These are phyloP conservation scores for Sarcoramphus papa DNA, from an alignment of 2,797 vertebrate genomes.

Conservation along the genomic window DNA sequence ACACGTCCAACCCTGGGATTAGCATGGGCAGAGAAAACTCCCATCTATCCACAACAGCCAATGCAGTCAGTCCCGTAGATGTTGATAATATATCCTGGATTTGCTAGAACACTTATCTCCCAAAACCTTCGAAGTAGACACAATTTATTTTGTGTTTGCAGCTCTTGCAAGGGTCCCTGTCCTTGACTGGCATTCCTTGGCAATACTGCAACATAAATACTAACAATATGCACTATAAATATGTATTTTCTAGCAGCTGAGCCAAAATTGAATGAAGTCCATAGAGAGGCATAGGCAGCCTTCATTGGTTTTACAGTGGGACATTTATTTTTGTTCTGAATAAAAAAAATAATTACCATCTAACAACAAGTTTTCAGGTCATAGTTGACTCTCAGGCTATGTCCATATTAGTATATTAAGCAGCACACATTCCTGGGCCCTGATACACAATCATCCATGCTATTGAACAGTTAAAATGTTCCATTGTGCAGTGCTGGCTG, in stretches of 20 bases:
- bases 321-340: background rate
- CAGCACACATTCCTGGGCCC: background rate
- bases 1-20: background rate
- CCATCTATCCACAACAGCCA: background rate
- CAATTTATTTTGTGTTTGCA: background rate
- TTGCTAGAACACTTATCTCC: background rate
- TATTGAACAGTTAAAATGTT: constrained; percentile 23
- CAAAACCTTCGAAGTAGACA: background rate
- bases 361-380: background rate
- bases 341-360: background rate
- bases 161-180: background rate
- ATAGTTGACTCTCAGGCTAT: background rate
- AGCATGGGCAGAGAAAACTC: constrained; percentile 12
- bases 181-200: background rate
- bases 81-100: background rate
- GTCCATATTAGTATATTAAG: constrained; percentile 11
- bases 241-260: background rate
- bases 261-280: background rate
- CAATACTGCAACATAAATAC: background rate
- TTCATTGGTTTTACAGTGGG: background rate
- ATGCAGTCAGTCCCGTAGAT: background rate
- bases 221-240: background rate
- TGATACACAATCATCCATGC: background rate
- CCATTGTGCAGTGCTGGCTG: background rate
- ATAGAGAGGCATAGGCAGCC: background rate